Conservation (phyloP, 1,140 invertebrate genomes). For the Megathymus violae region DNA sequence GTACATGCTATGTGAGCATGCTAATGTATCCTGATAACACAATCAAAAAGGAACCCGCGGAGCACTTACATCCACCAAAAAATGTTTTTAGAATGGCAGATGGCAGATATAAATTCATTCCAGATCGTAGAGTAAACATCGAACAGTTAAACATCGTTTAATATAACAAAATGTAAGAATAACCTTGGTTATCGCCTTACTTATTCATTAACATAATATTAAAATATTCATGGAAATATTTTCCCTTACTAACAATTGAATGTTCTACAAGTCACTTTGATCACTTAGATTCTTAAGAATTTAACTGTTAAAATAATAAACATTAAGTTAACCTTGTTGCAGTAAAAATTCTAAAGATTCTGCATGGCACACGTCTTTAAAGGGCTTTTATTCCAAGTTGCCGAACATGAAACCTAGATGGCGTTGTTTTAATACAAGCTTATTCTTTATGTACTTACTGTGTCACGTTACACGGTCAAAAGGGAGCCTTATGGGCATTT, state of each 20-base stretch:
- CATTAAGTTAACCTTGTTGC: constrained; percentile 25
- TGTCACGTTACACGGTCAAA: constrained; percentile 15
- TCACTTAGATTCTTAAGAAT: too few relatives aligned
- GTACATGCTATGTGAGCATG: constrained; percentile 5
- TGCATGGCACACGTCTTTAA: constrained; percentile 36
- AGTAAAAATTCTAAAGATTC: constrained; percentile 38
- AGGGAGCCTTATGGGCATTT: constrained; percentile 30
- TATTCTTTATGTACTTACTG: constrained; percentile 23
- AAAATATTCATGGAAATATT: too few relatives aligned
- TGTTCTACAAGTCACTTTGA: too few relatives aligned
- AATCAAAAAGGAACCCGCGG: constrained; percentile 2
- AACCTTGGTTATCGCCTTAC: too few relatives aligned
- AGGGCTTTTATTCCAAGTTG: constrained; percentile 28
- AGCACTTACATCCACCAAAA: constrained; percentile 5
- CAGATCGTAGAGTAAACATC: background rate
- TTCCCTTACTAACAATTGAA: too few relatives aligned
- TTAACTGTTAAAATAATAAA: constrained; percentile 1
- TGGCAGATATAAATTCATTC: constrained; percentile 16
- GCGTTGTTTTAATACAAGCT: constrained; percentile 37
- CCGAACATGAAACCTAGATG: constrained; percentile 27
- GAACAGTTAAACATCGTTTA: too few relatives aligned
- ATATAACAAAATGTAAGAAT: too few relatives aligned
- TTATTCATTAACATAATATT: too few relatives aligned
- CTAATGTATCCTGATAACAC: constrained; percentile 9
- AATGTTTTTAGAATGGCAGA: constrained; percentile 1